A percentile compares a stretch with the other conserved stretches of the same genome.
These are phyloP conservation scores for Entosphenus tridentatus DNA, from an alignment of 2,113 vertebrate genomes.

Conservation along the genomic window DNA sequence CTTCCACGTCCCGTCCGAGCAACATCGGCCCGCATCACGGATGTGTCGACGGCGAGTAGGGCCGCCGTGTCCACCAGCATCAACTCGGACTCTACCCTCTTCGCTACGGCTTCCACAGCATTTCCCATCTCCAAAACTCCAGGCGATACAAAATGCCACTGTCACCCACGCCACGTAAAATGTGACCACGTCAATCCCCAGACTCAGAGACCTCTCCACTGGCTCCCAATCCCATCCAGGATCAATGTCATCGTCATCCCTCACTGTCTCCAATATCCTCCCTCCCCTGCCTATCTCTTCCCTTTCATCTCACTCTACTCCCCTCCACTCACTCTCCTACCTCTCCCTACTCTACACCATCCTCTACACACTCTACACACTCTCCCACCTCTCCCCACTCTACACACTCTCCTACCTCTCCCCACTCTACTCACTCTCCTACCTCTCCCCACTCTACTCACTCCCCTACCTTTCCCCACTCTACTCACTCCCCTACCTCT, in stretches of 20 bases:
- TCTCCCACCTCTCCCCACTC: background rate
- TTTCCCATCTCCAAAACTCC: background rate
- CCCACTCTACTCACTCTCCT: background rate
- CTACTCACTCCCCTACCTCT: background rate
- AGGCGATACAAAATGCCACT: background rate
- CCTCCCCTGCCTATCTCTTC: background rate
- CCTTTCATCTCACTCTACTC: background rate
- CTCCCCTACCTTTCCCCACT: background rate
- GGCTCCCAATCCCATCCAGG: background rate
- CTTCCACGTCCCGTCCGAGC: too few species aligned
- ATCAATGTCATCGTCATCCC: background rate
- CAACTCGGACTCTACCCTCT: too few species aligned
- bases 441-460: background rate
- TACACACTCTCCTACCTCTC: background rate
- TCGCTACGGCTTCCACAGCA: background rate
- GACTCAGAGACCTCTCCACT: background rate
- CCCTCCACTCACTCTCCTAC: background rate
- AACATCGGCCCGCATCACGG: too few species aligned
- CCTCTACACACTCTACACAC: background rate
- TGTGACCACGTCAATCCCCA: background rate
- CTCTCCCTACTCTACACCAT: background rate
- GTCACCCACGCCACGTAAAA: background rate
- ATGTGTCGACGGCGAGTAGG: too few species aligned
- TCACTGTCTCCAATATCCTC: background rate
- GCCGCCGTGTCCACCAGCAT: too few species aligned